Conservation (phyloP, 2,113 vertebrate genomes). For the Gobius niger region DNA sequence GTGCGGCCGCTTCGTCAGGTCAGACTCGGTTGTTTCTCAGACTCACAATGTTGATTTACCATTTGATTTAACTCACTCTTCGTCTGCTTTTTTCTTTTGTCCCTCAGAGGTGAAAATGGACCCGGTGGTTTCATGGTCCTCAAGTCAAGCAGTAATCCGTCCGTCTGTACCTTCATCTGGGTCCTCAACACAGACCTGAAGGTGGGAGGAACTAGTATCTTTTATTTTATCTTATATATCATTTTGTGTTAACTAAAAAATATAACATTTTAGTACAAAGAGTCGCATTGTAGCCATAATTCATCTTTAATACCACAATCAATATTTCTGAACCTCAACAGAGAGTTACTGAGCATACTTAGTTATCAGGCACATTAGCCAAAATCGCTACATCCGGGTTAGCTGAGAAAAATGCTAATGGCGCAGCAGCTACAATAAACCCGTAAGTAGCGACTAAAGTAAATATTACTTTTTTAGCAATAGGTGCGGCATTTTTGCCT, state of each 20-base stretch:
- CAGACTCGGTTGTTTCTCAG: conserved; percentile 22
- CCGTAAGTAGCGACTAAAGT: no score
- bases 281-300: no score
- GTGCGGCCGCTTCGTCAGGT: conserved; percentile 88
- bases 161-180: conserved; percentile 94
- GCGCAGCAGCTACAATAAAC: no score
- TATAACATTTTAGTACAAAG: no score
- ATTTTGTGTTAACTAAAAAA: background rate
- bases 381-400: no score
- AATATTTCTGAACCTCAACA: no score
- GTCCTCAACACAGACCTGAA: conserved; percentile 96
- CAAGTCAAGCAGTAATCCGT: conserved; percentile 85
- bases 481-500: no score
- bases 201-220: conserved; percentile 69
- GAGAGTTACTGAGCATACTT: no score
- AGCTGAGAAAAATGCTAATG: no score
- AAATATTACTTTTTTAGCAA: no score
- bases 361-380: no score
- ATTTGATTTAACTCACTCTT: background rate
- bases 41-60: background rate
- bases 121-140: conserved; percentile 94
- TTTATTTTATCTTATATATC: background rate
- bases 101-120: conserved; percentile 89
- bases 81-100: background rate
- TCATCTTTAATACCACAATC: no score